phyloP scores from a whole-genome alignment of 2,888 invertebrate genomes.

The Periphyllus acericola region DNA sequence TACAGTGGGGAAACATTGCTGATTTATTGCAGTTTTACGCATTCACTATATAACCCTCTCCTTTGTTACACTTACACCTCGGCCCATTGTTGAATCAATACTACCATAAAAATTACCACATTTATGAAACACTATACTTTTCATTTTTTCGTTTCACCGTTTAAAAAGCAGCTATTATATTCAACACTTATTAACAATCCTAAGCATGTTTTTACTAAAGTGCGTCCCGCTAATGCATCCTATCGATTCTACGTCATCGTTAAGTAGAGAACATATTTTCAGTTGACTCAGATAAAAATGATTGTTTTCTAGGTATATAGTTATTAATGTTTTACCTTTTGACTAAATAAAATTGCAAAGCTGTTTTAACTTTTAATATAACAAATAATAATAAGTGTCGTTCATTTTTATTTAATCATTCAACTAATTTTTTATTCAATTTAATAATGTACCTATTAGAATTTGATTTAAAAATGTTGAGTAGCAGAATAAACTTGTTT shows the following conservation, averaged over 20 bases:
- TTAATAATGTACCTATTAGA: no score
- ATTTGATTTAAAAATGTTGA: no score
- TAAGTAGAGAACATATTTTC: not conserved
- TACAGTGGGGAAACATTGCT: slow-evolving; percentile 13
- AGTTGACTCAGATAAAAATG: not conserved
- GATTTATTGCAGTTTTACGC: slow-evolving; percentile 43
- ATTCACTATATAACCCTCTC: slow-evolving; percentile 34
- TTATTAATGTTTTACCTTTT: not conserved
- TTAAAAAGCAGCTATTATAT: slow-evolving; percentile 13
- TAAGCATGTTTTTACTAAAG: not conserved
- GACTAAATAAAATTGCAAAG: no score
- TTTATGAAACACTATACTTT: not conserved
- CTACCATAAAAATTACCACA: slow-evolving; percentile 18
- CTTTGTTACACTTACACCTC: slow-evolving; percentile 1
- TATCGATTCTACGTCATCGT: not conserved
- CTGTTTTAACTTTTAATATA: no score
- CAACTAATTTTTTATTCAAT: no score
- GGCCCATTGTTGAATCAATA: slow-evolving; percentile 48
- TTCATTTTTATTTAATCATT: no score
- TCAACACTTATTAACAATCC: slow-evolving; percentile 5
- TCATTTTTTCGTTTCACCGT: slow-evolving; percentile 4
- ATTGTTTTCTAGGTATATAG: no score
- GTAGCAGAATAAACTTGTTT: no score
- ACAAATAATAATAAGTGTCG: no score
- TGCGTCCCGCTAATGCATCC: not conserved